Conservation (phyloP, 2,113 vertebrate genomes). For the Corydoras sp. region DNA sequence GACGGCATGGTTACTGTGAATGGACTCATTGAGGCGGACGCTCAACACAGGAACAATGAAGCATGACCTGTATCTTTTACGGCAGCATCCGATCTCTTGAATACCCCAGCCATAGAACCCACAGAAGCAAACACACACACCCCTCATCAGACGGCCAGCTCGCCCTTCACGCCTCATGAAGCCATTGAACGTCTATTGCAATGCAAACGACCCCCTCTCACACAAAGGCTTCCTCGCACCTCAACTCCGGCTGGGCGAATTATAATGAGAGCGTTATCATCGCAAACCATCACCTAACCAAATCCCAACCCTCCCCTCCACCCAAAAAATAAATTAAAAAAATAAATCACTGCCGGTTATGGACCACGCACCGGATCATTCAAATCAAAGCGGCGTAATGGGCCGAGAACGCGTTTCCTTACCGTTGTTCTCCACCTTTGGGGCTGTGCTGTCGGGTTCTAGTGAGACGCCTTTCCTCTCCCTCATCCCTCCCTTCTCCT, state of each 20-base stretch:
- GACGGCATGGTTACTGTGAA: too few relatives aligned
- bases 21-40: too few relatives aligned
- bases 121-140: slow-evolving; percentile 2
- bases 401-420: slow-evolving; percentile 10
- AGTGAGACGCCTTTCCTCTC: slow-evolving; percentile 43
- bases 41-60: too few relatives aligned
- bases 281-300: background rate
- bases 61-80: too few relatives aligned
- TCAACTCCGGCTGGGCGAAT: background rate
- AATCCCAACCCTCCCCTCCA: background rate
- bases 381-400: background rate
- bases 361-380: background rate
- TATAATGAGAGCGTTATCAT: background rate
- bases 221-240: background rate
- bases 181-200: slow-evolving; percentile 8
- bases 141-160: background rate
- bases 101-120: too few relatives aligned
- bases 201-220: background rate
- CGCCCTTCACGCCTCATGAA: slow-evolving; percentile 27
- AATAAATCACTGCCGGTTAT: background rate
- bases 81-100: too few relatives aligned
- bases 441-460: slow-evolving; percentile 1
- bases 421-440: slow-evolving; percentile 26
- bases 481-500: slow-evolving; percentile 28
- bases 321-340: background rate